A percentile compares a stretch with the other conserved stretches of the same genome.
These are phyloP conservation scores for Gallinago nigripennis DNA, from an alignment of 2,797 vertebrate species.

Conservation along the genomic window DNA sequence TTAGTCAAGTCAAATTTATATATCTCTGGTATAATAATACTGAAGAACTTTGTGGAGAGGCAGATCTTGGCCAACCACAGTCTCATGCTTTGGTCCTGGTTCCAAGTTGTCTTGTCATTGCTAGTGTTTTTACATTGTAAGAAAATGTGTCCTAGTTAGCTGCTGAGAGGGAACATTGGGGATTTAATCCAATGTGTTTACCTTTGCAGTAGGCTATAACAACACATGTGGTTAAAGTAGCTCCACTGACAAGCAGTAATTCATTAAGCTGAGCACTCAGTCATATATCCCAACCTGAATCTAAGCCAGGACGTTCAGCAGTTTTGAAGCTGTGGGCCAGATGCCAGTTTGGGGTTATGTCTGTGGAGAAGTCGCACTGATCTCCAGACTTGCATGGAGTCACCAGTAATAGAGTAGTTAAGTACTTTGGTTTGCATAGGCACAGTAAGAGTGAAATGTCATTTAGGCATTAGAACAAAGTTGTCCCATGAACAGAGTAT, in stretches of 20 bases:
- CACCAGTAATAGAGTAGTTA: not conserved
- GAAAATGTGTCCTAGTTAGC: not conserved
- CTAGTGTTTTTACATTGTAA: not conserved
- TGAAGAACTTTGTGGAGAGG: not conserved
- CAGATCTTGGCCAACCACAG: not conserved
- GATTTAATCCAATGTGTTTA: not conserved
- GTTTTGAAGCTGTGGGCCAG: not conserved
- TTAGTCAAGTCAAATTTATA: not conserved
- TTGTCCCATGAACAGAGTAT: not conserved
- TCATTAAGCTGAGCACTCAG: not conserved
- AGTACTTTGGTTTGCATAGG: not conserved
- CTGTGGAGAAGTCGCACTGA: not conserved
- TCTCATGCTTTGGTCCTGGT: not conserved
- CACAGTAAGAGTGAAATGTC: not conserved
- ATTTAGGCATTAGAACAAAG: not conserved
- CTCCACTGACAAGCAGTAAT: conserved; percentile 9
- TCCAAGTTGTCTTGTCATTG: not conserved
- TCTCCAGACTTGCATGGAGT: not conserved
- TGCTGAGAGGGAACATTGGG: not conserved
- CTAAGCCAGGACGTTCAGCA: not conserved
- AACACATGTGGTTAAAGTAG: not conserved
- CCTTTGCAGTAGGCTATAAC: not conserved
- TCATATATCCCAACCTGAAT: conserved; percentile 13
- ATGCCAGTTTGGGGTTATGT: conserved; percentile 11
- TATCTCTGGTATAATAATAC: not conserved